Evolutionary conservation across 2,888 invertebrate species (phyloP), one percentile per base, ranked within the genome.

Genomic region (Heliconius sara): DNA sequence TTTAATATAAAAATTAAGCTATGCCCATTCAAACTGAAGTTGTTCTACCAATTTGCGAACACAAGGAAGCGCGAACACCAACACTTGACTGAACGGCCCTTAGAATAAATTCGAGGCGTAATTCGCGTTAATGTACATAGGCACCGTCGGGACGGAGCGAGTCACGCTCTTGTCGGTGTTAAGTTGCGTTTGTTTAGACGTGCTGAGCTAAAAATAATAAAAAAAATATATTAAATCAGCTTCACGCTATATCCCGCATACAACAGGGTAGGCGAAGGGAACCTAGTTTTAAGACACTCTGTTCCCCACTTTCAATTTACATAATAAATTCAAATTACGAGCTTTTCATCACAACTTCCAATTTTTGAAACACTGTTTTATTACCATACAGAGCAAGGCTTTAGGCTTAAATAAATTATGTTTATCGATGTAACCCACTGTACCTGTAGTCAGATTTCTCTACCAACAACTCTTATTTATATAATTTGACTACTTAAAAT

Each of bases 151-250:
- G 81, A 83, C 79, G 81, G 72, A 83, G 83, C 81, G 80, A 82
- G 85, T 84, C 85, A 84, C 84, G 84, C 83, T 76, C 60, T 60
- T 80, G 79, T 80, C 81, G 81, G 79, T 81, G 81, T 72, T 74
- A 63, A 79, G 25, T 74, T 43, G 73, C 76, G 60, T 71, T 66
- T 79, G 39, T 65, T 66, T 77, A 63, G 80, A 73, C 71, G n/a
- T 76, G 77, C 77, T 71, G 52, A 76, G 73, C 78, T 65, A 52
- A 60, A 76, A 25, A 67, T 34, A 57, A 71, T 57, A 19, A 16
- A 13, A 47, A 47, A 47, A n/a, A n/a, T 13, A 47, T 5, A 47
- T 47, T 52, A 52, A 19, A 52, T 19, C 19, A 52, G 19, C 52
- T 52, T 60, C 60, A 60, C n/a, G n/a, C n/a, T 57, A 10, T 57